Conservation (phyloP, 2,888 invertebrate species). For the Lycia hirtaria region DNA sequence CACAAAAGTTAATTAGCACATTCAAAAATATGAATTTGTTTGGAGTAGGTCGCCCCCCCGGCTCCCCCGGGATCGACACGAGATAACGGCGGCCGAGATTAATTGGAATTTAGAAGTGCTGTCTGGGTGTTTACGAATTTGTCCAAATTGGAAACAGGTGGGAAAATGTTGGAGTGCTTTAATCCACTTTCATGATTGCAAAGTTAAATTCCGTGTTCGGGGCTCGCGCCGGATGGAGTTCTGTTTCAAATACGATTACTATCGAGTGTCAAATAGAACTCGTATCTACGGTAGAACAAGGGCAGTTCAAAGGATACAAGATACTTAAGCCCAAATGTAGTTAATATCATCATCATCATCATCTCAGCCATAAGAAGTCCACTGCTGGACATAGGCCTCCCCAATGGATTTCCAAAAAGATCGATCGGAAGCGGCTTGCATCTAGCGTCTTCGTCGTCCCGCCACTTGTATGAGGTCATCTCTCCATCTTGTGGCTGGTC, state of each 20-base stretch:
- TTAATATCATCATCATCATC: too few species aligned
- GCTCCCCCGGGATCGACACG: slow-evolving; percentile 23
- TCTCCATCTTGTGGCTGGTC: too few species aligned
- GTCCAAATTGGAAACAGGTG: slow-evolving; percentile 19
- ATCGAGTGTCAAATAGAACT: background rate
- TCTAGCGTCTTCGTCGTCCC: too few species aligned
- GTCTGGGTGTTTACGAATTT: slow-evolving; percentile 9
- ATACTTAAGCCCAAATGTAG: too few species aligned
- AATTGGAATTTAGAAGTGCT: slow-evolving; percentile 21
- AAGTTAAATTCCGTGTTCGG: slow-evolving; percentile 2
- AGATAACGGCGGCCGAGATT: slow-evolving; percentile 22
- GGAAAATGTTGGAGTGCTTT: slow-evolving; percentile 1
- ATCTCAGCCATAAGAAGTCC: too few species aligned
- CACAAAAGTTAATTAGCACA: slow-evolving; percentile 32
- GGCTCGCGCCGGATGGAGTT: background rate
- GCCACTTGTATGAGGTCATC: too few species aligned
- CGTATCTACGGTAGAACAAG: too few species aligned
- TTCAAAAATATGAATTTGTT: slow-evolving; percentile 41
- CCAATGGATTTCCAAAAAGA: too few species aligned
- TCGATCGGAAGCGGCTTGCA: too few species aligned
- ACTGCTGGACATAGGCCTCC: too few species aligned
- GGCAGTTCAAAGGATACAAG: too few species aligned
- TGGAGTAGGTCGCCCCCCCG: slow-evolving; percentile 5
- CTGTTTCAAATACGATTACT: background rate
- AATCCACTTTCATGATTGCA: slow-evolving; percentile 2